Conservation (phyloP, 2,113 vertebrate genomes). For the Corvus cornix region DNA sequence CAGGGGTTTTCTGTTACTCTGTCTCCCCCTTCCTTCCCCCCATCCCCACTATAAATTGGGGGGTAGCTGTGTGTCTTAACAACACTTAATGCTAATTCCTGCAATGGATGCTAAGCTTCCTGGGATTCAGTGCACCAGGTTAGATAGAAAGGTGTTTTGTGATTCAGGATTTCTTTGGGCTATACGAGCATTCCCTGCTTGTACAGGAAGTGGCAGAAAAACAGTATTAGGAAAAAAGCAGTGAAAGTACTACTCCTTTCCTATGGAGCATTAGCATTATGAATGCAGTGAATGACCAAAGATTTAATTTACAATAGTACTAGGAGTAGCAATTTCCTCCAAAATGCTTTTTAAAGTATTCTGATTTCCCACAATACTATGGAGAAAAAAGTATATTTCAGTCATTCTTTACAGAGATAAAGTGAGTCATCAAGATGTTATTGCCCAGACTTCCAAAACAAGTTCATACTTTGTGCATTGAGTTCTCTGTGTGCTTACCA, state of each 20-base stretch:
- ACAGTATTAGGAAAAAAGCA: not conserved
- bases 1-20: not conserved
- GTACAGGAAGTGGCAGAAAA: not conserved
- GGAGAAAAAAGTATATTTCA: not conserved
- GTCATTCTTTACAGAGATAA: not conserved
- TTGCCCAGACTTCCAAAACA: slow-evolving; percentile 32
- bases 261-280: not conserved
- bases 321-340: not conserved
- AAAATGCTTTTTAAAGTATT: not conserved
- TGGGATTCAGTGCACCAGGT: not conserved
- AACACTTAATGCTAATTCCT: not conserved
- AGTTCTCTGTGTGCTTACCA: slow-evolving; percentile 8
- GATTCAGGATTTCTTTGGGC: not conserved
- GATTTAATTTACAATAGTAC: not conserved
- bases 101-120: not conserved
- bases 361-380: not conserved
- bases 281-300: not conserved
- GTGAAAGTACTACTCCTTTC: not conserved
- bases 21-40: not conserved
- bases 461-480: not conserved
- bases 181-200: not conserved
- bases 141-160: not conserved
- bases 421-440: slow-evolving; percentile 35
- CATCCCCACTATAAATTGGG: not conserved
- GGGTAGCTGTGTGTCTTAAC: not conserved